Percentiles rank a stretch among this genome's conserved stretches.
Conservation (phyloP, 2,113 vertebrate genomes). For the Acinonyx jubatus region DNA sequence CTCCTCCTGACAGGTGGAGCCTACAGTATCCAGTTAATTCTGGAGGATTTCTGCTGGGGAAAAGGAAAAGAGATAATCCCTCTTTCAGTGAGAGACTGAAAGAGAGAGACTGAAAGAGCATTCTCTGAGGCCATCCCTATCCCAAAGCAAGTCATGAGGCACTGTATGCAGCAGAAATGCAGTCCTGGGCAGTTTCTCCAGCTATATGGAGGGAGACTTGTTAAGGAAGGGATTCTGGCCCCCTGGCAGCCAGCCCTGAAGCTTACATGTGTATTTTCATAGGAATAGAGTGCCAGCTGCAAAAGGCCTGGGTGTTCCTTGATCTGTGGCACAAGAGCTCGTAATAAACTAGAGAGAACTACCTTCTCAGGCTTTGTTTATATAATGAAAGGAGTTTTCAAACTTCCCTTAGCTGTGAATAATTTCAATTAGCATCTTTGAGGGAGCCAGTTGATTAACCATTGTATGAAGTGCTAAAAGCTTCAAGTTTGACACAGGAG, state of each 20-base stretch:
- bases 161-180: background rate
- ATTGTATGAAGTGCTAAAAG: slow-evolving; percentile 45
- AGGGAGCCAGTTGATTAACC: slow-evolving; percentile 65
- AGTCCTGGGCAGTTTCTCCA: background rate
- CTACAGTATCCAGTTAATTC: background rate
- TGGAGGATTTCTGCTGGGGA: slow-evolving; percentile 11
- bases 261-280: slow-evolving; percentile 50
- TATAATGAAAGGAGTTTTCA: slow-evolving; percentile 71
- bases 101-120: background rate
- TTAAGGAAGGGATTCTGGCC: background rate
- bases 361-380: slow-evolving; percentile 49
- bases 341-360: slow-evolving; percentile 49
- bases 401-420: slow-evolving; percentile 71
- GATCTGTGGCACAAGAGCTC: slow-evolving; percentile 59
- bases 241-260: background rate
- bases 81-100: background rate
- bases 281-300: slow-evolving; percentile 71
- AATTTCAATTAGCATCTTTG: slow-evolving; percentile 78
- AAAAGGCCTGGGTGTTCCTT: slow-evolving; percentile 58
- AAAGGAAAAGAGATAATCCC: background rate
- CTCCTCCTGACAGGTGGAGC: background rate
- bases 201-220: background rate
- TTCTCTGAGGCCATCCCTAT: background rate
- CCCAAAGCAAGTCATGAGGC: background rate
- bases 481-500: slow-evolving; percentile 35